Base-by-base conservation (phyloP, 2,888 invertebrate genomes). In the Callyntrura guangdongensis region DNA sequence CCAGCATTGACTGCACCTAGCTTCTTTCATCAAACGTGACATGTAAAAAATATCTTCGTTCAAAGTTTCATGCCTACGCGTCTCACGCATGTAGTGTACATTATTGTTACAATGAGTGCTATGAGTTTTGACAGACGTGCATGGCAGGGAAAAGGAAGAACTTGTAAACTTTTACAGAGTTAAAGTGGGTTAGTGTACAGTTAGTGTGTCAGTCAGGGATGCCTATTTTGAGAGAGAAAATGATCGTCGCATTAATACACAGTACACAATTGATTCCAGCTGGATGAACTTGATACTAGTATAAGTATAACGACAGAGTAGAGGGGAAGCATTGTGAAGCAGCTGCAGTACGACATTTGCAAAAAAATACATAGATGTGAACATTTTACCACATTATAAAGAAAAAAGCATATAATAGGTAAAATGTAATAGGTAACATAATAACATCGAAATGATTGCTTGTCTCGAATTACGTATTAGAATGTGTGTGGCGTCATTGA, bases 131-230 rank as follows among this genome's bases (percentile, higher is more conserved):
- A 6, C 6, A 36, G 59, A 36, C 36, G 3, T 61, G 45, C n/a
- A 27, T 61, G 45, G 27, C n/a, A 82, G 27, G 36, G 22, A 5
- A 82, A 17, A n/a, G 45, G 45, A 45, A 69, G 45, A 74, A 12
- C 9, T 67, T 14, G 27, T 27, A 72, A 77, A 53, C 77, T 25
- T 53, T 22, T n/a, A 27, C 25, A 20, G 22, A 11, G 17, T 49
- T 49, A 69, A 90, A 90, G 79, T 90, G 81, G 90, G 90, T 90
- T 90, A 86, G 45, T 59, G 69, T 47, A 90, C 90, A 90, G 90
- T 90, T 90, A 90, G 49, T 27, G 36, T 67, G 84, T 67, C 56
- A 89, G 84, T 67, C 56, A 89, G 74, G 81, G n/a, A 87, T 67
- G 56, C 47, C 47, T 20, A 83, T 53, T 61, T 45, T 86, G 81